phyloP scores from a whole-genome alignment of 2,888 invertebrate species.

The Drosophila dives region DNA sequence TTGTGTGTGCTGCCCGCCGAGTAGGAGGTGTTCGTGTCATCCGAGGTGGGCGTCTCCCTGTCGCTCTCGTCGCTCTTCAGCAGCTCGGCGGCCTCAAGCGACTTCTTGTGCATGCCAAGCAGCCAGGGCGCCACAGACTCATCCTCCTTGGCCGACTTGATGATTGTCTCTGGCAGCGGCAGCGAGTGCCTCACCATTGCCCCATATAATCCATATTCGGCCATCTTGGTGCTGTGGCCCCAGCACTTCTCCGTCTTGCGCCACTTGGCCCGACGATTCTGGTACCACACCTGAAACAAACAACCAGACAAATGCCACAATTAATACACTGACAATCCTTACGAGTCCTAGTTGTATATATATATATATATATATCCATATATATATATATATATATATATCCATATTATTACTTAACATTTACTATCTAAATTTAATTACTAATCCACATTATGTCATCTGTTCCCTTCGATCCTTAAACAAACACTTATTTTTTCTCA shows the following conservation, averaged over 20 bases:
- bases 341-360: neutral
- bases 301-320: neutral
- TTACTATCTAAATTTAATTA: neutral
- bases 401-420: neutral
- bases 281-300: conserved; percentile 94
- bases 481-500: neutral
- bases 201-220: conserved; percentile 99
- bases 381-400: no score
- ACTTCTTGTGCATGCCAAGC: conserved; percentile 98
- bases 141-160: conserved; percentile 98
- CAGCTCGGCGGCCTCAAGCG: conserved; percentile 98
- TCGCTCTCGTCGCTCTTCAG: conserved; percentile 92
- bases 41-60: conserved; percentile 87
- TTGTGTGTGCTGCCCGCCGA: conserved; percentile 85
- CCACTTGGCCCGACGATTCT: conserved; percentile 99
- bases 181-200: conserved; percentile 99
- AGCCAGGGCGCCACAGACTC: conserved; percentile 99
- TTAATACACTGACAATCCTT: neutral
- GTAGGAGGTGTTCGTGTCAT: conserved; percentile 87
- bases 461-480: neutral
- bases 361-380: no score
- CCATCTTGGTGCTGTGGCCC: conserved; percentile 99
- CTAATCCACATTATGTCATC: neutral
- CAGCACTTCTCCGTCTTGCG: conserved; percentile 99
- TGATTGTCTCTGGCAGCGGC: conserved; percentile 98